These are phyloP conservation scores for Anthophora plumipes DNA, from an alignment of 2,888 invertebrate species.

Conservation along the genomic window DNA sequence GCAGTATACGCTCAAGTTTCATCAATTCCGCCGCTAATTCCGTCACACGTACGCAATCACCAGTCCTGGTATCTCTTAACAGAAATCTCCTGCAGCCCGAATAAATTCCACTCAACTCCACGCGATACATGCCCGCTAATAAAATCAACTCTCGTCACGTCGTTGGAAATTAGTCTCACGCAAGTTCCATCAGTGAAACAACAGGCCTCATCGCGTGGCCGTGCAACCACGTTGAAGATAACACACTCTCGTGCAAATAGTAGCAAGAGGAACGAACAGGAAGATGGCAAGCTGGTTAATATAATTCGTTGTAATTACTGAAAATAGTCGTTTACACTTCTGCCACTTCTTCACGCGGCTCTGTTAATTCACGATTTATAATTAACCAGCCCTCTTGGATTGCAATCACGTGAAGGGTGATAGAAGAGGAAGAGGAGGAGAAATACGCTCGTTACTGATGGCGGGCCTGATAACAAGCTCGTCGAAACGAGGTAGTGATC, in stretches of 20 bases:
- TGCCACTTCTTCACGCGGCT: constrained; percentile 47
- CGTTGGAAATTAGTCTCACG: constrained; percentile 79
- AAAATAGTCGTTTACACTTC: constrained; percentile 62
- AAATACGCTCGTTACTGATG: constrained; percentile 33
- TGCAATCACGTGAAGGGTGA: background rate
- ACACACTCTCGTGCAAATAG: background rate
- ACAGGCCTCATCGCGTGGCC: constrained; percentile 57
- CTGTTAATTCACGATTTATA: constrained; percentile 61
- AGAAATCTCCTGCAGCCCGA: background rate
- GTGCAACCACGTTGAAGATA: background rate
- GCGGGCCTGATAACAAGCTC: constrained; percentile 50
- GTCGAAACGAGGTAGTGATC: constrained; percentile 44
- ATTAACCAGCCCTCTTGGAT: constrained; percentile 50
- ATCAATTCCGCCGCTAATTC: no score
- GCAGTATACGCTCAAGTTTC: background rate
- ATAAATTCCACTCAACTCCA: background rate
- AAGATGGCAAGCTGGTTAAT: constrained; percentile 68
- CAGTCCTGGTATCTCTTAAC: background rate
- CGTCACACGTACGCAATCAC: background rate
- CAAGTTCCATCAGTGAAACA: constrained; percentile 73
- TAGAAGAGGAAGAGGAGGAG: no score
- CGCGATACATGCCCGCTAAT: constrained; percentile 32
- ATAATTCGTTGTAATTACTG: constrained; percentile 76
- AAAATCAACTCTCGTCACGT: constrained; percentile 78
- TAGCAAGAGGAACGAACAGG: background rate